Percentiles rank a stretch among this genome's conserved stretches.
These are phyloP conservation scores for Theristicus caerulescens DNA, from an alignment of 2,113 vertebrate species.

Conservation along the genomic window DNA sequence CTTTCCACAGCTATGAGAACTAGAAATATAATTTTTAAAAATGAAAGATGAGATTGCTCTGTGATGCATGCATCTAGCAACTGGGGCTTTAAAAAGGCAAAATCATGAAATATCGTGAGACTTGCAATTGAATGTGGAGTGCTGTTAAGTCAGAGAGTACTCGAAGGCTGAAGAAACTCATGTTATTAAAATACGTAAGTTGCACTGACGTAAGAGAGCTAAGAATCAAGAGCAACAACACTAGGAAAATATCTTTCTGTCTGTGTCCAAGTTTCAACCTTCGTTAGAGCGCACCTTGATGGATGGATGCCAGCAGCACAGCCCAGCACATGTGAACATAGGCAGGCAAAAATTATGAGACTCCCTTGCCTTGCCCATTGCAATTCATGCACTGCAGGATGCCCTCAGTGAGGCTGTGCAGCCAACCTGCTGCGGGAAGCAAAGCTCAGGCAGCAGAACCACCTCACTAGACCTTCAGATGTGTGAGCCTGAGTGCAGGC, in stretches of 20 bases:
- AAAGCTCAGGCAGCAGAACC: neutral
- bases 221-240: neutral
- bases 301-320: neutral
- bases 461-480: neutral
- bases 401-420: neutral
- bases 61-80: neutral
- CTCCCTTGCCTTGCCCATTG: neutral
- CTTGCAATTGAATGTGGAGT: neutral
- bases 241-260: neutral
- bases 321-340: neutral
- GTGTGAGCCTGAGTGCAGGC: neutral
- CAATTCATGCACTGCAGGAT: neutral
- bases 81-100: neutral
- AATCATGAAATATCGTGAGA: neutral
- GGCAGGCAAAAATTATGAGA: neutral
- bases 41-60: conserved; percentile 9
- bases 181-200: neutral
- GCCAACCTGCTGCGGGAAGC: neutral
- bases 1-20: conserved; percentile 1
- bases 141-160: neutral
- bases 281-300: neutral
- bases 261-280: neutral
- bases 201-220: neutral
- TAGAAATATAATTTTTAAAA: conserved; percentile 28
- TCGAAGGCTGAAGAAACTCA: neutral